Conservation (phyloP, 2,113 vertebrate species). For the Sylvicapra grimmia region DNA sequence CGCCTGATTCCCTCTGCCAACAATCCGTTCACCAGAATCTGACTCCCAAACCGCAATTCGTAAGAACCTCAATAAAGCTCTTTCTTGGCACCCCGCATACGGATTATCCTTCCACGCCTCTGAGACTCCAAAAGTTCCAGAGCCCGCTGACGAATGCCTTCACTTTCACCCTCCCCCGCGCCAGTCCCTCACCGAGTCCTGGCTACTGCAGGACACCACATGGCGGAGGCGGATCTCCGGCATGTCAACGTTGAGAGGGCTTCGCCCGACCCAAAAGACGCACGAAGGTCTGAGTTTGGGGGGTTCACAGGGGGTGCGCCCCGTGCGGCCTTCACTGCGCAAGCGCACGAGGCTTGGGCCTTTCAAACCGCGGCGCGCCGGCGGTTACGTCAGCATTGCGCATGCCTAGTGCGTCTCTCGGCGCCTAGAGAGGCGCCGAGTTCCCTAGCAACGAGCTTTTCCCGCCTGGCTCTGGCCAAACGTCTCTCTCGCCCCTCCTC, state of each 20-base stretch:
- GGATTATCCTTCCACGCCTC: background rate
- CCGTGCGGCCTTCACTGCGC: background rate
- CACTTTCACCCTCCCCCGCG: background rate
- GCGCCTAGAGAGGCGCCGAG: rapidly evolving
- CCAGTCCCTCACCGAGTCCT: constrained; percentile 82
- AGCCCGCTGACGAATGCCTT: background rate
- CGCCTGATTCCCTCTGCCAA: background rate
- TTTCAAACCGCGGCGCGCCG: constrained; percentile 63
- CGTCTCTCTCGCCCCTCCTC: background rate
- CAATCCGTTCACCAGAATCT: background rate
- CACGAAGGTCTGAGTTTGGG: background rate
- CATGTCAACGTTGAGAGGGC: constrained; percentile 71
- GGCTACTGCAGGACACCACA: constrained; percentile 90
- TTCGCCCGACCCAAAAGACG: rapidly evolving
- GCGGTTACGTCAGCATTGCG: background rate
- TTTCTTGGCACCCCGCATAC: background rate
- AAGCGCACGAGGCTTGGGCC: constrained; percentile 46
- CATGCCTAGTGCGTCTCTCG: background rate
- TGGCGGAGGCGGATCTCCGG: constrained; percentile 90
- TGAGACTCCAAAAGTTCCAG: background rate
- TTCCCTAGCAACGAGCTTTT: background rate
- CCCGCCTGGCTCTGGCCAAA: background rate
- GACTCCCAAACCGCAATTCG: background rate
- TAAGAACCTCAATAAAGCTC: background rate
- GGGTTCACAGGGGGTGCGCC: background rate